Evolutionary conservation across 2,888 invertebrate genomes (phyloP).

Genomic region (Acleris sparsana): DNA sequence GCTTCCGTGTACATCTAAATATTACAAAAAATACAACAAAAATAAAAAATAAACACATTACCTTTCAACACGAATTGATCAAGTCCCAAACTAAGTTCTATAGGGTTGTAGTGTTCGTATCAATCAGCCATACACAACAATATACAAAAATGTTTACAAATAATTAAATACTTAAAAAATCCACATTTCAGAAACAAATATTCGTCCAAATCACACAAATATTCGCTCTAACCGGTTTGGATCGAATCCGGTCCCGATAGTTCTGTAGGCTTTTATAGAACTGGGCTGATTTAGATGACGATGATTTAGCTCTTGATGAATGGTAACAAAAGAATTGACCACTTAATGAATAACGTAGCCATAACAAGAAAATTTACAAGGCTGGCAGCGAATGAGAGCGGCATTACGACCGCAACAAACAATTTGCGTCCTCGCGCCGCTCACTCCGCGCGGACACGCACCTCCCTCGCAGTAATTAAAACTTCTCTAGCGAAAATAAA

Average conservation of each 20-base stretch:
- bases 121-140: no score
- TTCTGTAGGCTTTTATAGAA: neutral
- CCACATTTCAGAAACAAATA: no score
- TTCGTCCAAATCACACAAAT: no score
- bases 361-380: slow-evolving; percentile 59
- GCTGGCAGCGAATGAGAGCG: slow-evolving; percentile 55
- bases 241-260: no score
- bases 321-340: slow-evolving; percentile 47
- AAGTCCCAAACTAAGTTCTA: no score
- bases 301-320: neutral
- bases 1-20: neutral
- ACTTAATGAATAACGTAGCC: slow-evolving; percentile 58
- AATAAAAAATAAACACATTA: no score
- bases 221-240: no score
- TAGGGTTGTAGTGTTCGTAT: no score
- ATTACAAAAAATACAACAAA: no score
- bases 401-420: slow-evolving; percentile 69
- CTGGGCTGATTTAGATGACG: neutral
- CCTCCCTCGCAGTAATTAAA: slow-evolving; percentile 68
- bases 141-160: no score
- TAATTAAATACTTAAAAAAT: no score
- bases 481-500: slow-evolving; percentile 71
- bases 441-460: slow-evolving; percentile 58
- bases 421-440: slow-evolving; percentile 59
- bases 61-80: no score